Evolutionary conservation across 2,797 vertebrate species (phyloP).

Genomic region (Onychomys torridus): DNA sequence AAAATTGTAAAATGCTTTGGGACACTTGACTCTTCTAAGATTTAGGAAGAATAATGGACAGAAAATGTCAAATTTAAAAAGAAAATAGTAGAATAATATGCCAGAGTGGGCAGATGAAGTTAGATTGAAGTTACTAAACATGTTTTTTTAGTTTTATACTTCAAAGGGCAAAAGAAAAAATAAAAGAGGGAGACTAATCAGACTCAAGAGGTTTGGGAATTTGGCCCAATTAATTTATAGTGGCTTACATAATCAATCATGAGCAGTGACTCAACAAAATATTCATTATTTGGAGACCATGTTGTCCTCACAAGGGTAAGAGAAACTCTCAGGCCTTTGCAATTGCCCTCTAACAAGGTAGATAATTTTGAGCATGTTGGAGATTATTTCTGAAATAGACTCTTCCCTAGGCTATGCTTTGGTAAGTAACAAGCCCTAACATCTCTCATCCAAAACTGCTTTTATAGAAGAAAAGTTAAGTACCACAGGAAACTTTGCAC

Average conservation of each 20-base stretch:
- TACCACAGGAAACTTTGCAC: conserved; percentile 50
- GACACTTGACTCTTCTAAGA: not conserved
- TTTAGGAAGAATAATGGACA: not conserved
- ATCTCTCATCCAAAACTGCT: conserved; percentile 47
- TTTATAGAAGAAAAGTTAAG: conserved; percentile 69
- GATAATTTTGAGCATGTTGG: conserved; percentile 72
- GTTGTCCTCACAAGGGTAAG: conserved; percentile 62
- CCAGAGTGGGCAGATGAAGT: not conserved
- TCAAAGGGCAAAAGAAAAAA: conserved; percentile 46
- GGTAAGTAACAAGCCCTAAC: conserved; percentile 44
- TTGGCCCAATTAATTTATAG: conserved; percentile 76
- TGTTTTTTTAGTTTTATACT: conserved; percentile 64
- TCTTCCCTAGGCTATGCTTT: conserved; percentile 42
- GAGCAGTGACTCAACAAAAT: conserved; percentile 63
- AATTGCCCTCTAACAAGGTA: conserved; percentile 75
- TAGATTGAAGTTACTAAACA: conserved; percentile 47
- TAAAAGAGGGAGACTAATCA: not conserved
- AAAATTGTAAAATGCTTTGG: not conserved
- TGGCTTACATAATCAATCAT: conserved; percentile 72
- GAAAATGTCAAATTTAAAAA: conserved; percentile 54
- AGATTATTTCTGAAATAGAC: conserved; percentile 62
- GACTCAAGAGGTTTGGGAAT: conserved; percentile 55
- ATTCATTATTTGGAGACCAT: conserved; percentile 61
- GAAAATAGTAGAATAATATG: not conserved
- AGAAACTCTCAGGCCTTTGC: conserved; percentile 45